Evolutionary conservation across 2,113 vertebrate species (phyloP).

Genomic region (Cricetomys ansorgei): DNA sequence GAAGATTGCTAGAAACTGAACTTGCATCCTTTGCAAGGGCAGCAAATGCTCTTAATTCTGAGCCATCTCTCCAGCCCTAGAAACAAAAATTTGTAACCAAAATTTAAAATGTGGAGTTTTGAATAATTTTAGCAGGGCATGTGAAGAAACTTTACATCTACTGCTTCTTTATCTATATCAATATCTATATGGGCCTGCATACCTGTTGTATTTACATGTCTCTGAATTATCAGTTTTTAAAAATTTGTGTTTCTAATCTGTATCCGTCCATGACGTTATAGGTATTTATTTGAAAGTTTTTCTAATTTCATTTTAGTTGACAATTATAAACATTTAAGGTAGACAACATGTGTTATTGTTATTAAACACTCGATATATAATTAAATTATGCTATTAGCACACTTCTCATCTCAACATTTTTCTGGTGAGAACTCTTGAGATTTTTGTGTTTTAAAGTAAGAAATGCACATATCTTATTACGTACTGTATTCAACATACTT

Average conservation of each 20-base stretch:
- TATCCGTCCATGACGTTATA: background rate
- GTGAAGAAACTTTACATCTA: background rate
- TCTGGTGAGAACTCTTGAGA: background rate
- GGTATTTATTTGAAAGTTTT: background rate
- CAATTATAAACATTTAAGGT: background rate
- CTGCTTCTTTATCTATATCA: background rate
- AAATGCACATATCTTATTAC: background rate
- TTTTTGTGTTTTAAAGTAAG: background rate
- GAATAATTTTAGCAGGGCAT: background rate
- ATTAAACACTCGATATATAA: background rate
- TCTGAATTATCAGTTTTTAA: background rate
- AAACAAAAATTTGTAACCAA: background rate
- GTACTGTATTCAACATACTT: background rate
- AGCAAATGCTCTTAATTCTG: background rate
- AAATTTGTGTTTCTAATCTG: background rate
- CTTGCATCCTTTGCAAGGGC: background rate
- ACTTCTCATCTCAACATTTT: background rate
- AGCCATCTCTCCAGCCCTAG: background rate
- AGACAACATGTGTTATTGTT: background rate
- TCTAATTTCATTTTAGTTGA: background rate
- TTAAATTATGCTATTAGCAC: background rate
- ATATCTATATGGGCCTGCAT: accelerated
- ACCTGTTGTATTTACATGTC: background rate
- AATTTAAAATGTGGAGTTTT: background rate
- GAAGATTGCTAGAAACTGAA: background rate